Evolutionary conservation across 2,888 invertebrate genomes (phyloP).

Genomic region (Macrophya alboannulata): DNA sequence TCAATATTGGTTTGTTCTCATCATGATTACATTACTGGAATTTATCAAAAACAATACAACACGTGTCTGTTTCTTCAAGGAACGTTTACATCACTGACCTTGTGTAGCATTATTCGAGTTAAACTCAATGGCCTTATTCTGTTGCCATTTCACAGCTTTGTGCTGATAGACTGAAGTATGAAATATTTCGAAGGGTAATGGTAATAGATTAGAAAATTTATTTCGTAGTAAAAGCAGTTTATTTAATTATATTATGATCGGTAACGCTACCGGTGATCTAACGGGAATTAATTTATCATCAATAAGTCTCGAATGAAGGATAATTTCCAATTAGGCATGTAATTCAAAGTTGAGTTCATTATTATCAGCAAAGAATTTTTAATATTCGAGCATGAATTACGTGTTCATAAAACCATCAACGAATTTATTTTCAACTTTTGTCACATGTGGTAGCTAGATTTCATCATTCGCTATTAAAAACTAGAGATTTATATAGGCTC

Average conservation of each 20-base stretch:
- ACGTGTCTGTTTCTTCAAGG: too few relatives aligned
- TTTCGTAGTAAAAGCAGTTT: constrained; percentile 42
- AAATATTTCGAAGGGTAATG: neutral
- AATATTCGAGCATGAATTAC: constrained; percentile 9
- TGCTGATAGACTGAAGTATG: neutral
- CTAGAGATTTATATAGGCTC: constrained; percentile 9
- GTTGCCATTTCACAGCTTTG: neutral
- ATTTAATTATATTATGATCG: constrained; percentile 29
- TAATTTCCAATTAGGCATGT: neutral
- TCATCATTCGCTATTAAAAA: neutral
- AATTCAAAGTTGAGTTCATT: constrained; percentile 34
- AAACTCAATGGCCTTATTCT: neutral
- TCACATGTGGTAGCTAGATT: constrained; percentile 11
- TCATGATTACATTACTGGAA: too few relatives aligned
- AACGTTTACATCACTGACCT: too few relatives aligned
- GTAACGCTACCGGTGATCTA: constrained; percentile 28
- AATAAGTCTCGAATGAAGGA: constrained; percentile 19
- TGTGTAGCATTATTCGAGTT: neutral
- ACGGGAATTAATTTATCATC: constrained; percentile 11
- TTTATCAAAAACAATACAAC: too few relatives aligned
- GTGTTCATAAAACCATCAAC: constrained; percentile 22
- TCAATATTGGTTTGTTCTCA: too few relatives aligned
- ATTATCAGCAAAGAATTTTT: constrained; percentile 19
- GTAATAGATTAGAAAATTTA: neutral
- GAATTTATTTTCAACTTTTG: constrained; percentile 8